Percentiles rank a stretch among this genome's conserved stretches.
These are phyloP conservation scores for Dreissena rostriformis DNA, from an alignment of 1,140 invertebrate genomes.

Conservation along the genomic window DNA sequence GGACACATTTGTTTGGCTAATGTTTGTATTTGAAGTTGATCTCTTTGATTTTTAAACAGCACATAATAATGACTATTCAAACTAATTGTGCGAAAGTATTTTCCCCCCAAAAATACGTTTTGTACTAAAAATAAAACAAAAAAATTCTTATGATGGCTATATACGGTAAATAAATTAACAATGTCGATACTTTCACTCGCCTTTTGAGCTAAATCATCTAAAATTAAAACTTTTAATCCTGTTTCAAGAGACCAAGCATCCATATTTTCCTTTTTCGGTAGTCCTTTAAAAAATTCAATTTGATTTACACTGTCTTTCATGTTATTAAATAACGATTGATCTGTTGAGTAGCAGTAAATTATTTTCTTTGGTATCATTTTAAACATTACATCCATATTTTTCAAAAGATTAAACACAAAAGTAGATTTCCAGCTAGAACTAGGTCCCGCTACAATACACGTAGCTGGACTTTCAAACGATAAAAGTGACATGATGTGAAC, in stretches of 20 bases:
- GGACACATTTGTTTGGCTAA: slow-evolving; percentile 31
- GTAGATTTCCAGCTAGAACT: slow-evolving; percentile 33
- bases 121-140: no score
- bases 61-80: slow-evolving; percentile 55
- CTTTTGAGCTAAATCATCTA: no score
- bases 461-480: slow-evolving; percentile 31
- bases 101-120: no score
- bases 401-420: slow-evolving; percentile 19
- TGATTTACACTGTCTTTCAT: slow-evolving; percentile 16
- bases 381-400: slow-evolving; percentile 24
- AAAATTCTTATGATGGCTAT: no score
- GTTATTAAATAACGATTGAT: slow-evolving; percentile 20
- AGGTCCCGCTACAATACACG: slow-evolving; percentile 22
- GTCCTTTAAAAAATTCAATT: slow-evolving; percentile 40
- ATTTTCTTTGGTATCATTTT: slow-evolving; percentile 11
- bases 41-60: slow-evolving; percentile 42
- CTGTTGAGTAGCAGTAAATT: slow-evolving; percentile 30
- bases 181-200: no score
- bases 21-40: slow-evolving; percentile 35
- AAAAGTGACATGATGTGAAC: background rate
- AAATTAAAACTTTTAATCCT: no score
- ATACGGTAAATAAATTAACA: no score
- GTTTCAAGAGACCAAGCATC: no score
- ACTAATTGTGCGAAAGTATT: slow-evolving; percentile 39
- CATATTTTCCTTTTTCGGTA: no score